These are phyloP conservation scores for Phalanger gymnotis DNA, from an alignment of 2,797 vertebrate species.

Conservation along the genomic window DNA sequence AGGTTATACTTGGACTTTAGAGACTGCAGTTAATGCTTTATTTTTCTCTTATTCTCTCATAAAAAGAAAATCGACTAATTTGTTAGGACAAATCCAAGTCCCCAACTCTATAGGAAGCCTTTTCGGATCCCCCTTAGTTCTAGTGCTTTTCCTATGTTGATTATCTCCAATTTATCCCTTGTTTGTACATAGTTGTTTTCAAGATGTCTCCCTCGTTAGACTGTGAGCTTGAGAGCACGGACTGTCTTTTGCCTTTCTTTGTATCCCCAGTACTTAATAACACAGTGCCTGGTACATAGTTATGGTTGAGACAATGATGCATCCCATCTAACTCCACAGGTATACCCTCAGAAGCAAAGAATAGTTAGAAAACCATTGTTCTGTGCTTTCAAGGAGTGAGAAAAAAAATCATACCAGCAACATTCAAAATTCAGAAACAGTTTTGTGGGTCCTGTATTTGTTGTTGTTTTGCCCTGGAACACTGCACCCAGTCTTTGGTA, in stretches of 20 bases:
- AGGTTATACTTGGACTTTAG: background rate
- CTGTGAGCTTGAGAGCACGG: background rate
- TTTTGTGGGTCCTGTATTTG: background rate
- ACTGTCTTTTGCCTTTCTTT: background rate
- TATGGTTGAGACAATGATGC: background rate
- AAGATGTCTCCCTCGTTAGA: background rate
- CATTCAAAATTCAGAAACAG: background rate
- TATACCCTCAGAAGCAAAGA: background rate
- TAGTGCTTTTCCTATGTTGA: background rate
- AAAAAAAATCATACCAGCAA: background rate
- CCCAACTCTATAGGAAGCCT: background rate
- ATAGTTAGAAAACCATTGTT: background rate
- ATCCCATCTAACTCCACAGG: background rate
- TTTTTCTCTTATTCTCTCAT: background rate
- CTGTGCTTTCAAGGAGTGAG: background rate
- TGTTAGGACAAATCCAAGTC: background rate
- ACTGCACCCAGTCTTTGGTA: background rate
- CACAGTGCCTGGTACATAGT: background rate
- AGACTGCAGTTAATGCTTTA: background rate
- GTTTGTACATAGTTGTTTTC: background rate
- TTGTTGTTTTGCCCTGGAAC: background rate
- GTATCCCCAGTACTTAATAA: background rate
- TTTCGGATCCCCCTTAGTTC: background rate
- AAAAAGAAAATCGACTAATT: background rate
- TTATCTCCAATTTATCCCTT: background rate